Evolutionary conservation across 2,888 invertebrate species (phyloP).

Genomic region (Caenorhabditis imperialis): DNA sequence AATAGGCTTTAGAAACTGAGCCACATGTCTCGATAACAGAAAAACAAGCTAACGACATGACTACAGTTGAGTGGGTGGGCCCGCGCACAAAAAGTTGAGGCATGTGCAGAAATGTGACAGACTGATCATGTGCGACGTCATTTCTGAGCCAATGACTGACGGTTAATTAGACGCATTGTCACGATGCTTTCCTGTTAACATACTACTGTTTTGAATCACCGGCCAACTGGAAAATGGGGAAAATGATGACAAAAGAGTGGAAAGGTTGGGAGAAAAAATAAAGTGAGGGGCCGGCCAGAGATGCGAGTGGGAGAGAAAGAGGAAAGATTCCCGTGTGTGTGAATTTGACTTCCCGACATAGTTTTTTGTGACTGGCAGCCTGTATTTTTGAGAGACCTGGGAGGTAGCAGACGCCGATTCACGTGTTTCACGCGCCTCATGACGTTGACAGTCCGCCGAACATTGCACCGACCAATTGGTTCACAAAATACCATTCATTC

Average conservation of each 20-base stretch:
- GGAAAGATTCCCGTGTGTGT: not conserved
- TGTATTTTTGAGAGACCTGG: slow-evolving; percentile 45
- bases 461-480: slow-evolving; percentile 36
- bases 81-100: too few species aligned
- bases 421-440: slow-evolving; percentile 33
- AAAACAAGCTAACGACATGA: too few species aligned
- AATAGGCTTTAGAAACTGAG: slow-evolving; percentile 13
- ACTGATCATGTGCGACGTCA: too few species aligned
- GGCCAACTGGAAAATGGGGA: slow-evolving; percentile 13
- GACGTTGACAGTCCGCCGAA: slow-evolving; percentile 45
- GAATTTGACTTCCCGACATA: slow-evolving; percentile 11
- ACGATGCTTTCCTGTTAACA: too few species aligned
- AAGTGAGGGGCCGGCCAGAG: not conserved
- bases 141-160: too few species aligned
- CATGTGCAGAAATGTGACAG: too few species aligned
- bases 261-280: slow-evolving; percentile 4
- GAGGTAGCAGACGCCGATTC: slow-evolving; percentile 33
- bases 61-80: too few species aligned
- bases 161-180: too few species aligned
- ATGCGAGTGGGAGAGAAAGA: slow-evolving; percentile 2
- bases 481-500: slow-evolving; percentile 8
- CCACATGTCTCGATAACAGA: too few species aligned
- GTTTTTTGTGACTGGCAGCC: slow-evolving; percentile 37
- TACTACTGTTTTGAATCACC: too few species aligned
- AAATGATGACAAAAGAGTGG: slow-evolving; percentile 45